A percentile compares a stretch with the other conserved stretches of the same genome.
Conservation (phyloP, 1,140 invertebrate genomes). For the Rhyacophila brunnea region DNA sequence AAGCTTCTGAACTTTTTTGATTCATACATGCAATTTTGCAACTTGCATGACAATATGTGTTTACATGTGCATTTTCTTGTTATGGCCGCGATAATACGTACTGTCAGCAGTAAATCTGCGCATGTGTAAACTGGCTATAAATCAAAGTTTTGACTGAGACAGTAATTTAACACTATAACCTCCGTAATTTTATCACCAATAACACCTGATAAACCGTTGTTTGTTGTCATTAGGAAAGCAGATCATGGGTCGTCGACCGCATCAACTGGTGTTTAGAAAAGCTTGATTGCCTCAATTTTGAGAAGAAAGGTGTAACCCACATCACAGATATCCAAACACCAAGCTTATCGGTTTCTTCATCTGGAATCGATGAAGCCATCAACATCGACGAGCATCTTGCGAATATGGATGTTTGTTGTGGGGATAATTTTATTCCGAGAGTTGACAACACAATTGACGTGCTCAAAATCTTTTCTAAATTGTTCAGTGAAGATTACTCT, state of each 20-base stretch:
- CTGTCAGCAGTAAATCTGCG: too few relatives aligned
- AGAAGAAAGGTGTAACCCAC: background rate
- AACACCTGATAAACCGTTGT: background rate
- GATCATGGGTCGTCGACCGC: conserved; percentile 19
- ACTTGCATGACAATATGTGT: too few relatives aligned
- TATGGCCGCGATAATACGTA: too few relatives aligned
- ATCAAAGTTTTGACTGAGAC: too few relatives aligned
- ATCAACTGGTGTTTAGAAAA: conserved; percentile 30
- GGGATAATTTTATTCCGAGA: conserved; percentile 28
- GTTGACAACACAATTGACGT: conserved; percentile 29
- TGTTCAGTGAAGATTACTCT: conserved; percentile 16
- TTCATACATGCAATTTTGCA: too few relatives aligned
- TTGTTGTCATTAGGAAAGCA: conserved; percentile 26
- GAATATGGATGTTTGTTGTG: conserved; percentile 8
- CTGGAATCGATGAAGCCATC: background rate
- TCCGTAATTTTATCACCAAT: conserved; percentile 6
- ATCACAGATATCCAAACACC: background rate
- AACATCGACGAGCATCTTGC: background rate
- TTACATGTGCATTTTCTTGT: too few relatives aligned
- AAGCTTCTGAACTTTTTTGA: too few relatives aligned
- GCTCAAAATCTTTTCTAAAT: conserved; percentile 22
- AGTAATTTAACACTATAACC: too few relatives aligned
- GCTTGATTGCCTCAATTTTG: conserved; percentile 1
- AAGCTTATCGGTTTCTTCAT: background rate
- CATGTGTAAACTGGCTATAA: too few relatives aligned